Conservation (phyloP, 2,797 vertebrate genomes). For the Tiaroga cobitis region DNA sequence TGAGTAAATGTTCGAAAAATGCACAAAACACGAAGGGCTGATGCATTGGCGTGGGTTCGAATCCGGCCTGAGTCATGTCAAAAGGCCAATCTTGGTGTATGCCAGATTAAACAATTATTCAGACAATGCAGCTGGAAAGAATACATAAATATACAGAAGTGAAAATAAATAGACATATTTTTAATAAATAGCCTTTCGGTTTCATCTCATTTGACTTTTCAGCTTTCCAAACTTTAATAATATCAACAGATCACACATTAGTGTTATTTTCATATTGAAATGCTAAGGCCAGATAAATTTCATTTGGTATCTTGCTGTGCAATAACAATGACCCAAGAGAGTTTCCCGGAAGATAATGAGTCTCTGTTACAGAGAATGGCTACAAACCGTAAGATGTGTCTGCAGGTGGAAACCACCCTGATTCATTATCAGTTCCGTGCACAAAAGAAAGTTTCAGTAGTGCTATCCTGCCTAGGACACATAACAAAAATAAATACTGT, state of each 20-base stretch:
- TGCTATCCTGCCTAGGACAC: conserved; percentile 17
- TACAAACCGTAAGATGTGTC: conserved; percentile 20
- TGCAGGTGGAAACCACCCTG: conserved; percentile 45
- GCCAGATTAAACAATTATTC: neutral
- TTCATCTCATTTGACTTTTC: neutral
- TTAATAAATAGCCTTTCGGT: neutral
- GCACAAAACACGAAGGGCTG: neutral
- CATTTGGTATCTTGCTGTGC: conserved; percentile 37
- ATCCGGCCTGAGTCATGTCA: neutral
- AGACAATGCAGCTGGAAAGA: neutral
- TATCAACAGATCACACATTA: conserved; percentile 28
- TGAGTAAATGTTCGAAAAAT: conserved; percentile 3
- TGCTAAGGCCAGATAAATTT: conserved; percentile 10
- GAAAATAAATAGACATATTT: neutral
- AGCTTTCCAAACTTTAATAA: conserved; percentile 20
- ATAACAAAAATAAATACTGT: neutral
- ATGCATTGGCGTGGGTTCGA: neutral
- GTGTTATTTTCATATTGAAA: conserved; percentile 15
- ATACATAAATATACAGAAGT: neutral
- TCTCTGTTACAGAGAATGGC: conserved; percentile 33
- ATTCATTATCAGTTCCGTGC: conserved; percentile 49
- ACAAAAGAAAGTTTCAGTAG: conserved; percentile 30
- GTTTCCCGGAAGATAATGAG: conserved; percentile 49
- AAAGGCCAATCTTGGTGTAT: neutral
- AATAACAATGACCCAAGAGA: conserved; percentile 46